Conservation (phyloP, 1,140 invertebrate species). For the Holcopasites calliopsidis region DNA sequence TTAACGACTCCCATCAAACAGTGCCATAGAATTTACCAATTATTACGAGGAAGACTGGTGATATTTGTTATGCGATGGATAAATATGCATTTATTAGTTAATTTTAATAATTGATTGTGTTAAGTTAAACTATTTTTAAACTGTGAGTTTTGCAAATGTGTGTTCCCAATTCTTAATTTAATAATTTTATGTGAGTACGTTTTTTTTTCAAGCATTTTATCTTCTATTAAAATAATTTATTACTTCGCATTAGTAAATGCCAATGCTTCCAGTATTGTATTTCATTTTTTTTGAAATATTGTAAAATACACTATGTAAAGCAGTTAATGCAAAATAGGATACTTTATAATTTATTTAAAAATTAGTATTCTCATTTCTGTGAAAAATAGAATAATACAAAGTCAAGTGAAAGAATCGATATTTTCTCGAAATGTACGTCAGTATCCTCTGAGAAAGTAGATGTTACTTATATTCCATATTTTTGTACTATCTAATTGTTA, state of each 20-base stretch:
- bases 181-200: neutral
- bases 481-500: slow-evolving; percentile 30
- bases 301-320: neutral
- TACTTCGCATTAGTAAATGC: neutral
- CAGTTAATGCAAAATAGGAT: neutral
- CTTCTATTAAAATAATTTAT: neutral
- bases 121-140: neutral
- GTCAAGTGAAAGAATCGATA: neutral
- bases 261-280: slow-evolving; percentile 22
- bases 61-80: neutral
- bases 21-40: slow-evolving; percentile 1
- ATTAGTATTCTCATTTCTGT: neutral
- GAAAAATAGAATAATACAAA: slow-evolving; percentile 8
- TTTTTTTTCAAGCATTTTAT: neutral
- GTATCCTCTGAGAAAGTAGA: slow-evolving; percentile 28
- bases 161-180: neutral
- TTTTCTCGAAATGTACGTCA: slow-evolving; percentile 7
- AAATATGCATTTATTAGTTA: neutral
- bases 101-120: slow-evolving; percentile 5
- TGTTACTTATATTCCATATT: slow-evolving; percentile 30
- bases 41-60: slow-evolving; percentile 13
- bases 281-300: neutral
- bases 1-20: slow-evolving; percentile 6
- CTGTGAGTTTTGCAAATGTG: neutral
- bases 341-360: neutral